These are phyloP conservation scores for Australoheros facetus DNA, from an alignment of 2,797 vertebrate species.

Conservation along the genomic window DNA sequence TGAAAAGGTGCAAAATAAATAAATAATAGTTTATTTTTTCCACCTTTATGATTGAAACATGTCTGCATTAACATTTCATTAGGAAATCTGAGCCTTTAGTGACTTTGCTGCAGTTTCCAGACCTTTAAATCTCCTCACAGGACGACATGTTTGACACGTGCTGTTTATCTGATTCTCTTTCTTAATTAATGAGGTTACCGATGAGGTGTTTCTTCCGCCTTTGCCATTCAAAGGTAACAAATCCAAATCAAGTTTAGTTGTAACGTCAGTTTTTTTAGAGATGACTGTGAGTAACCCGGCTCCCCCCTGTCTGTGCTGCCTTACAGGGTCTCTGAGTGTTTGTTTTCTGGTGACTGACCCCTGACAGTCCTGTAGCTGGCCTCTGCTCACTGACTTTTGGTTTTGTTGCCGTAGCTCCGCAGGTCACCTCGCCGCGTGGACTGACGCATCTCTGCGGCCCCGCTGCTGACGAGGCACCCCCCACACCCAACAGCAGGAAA, in stretches of 20 bases:
- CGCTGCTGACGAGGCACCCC: slow-evolving; percentile 49
- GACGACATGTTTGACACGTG: neutral
- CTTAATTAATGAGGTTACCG: neutral
- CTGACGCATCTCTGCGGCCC: slow-evolving; percentile 32
- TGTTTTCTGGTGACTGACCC: neutral
- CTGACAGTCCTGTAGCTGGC: slow-evolving; percentile 9
- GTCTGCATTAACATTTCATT: neutral
- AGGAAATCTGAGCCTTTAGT: neutral
- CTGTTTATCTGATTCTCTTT: neutral
- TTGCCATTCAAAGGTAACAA: neutral
- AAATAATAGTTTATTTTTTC: no score
- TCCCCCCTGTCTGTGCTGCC: neutral
- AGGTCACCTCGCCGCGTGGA: slow-evolving; percentile 54
- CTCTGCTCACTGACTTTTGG: slow-evolving; percentile 66
- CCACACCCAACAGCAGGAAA: slow-evolving; percentile 56
- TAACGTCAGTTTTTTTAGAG: neutral
- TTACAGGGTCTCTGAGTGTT: neutral
- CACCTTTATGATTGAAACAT: neutral
- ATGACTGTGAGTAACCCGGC: neutral
- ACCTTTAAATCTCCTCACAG: neutral
- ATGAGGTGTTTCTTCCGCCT: neutral
- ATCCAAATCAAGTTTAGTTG: neutral
- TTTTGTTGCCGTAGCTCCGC: slow-evolving; percentile 69
- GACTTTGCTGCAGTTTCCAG: neutral
- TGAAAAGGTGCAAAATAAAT: neutral